Evolutionary conservation across 1,140 invertebrate species (phyloP).

Genomic region (Lepidurus apus): DNA sequence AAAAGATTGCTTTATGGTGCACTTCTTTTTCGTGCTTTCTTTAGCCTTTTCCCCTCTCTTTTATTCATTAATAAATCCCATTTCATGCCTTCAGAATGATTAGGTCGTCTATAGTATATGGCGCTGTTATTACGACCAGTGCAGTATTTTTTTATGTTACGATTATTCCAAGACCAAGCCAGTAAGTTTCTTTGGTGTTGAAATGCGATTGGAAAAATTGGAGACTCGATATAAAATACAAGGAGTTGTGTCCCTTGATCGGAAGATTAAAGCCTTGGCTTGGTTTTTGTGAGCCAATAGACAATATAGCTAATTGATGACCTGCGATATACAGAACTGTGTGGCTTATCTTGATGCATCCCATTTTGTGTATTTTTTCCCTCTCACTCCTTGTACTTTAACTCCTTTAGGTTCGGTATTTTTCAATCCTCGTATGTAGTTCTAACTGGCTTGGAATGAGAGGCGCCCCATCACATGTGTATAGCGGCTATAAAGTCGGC

Average conservation of each 20-base stretch:
- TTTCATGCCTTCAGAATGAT: neutral
- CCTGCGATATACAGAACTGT: neutral
- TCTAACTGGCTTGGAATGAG: neutral
- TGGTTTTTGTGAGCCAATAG: neutral
- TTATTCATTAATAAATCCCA: neutral
- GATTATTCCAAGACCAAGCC: neutral
- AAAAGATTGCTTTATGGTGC: constrained; percentile 2
- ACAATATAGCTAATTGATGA: constrained; percentile 9
- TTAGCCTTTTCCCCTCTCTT: neutral
- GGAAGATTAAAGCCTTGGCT: neutral
- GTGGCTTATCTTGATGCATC: constrained; percentile 10
- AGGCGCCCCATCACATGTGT: neutral
- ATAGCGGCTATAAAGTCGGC: constrained; percentile 18
- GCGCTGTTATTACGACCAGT: neutral
- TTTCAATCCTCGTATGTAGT: constrained; percentile 5
- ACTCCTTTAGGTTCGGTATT: neutral
- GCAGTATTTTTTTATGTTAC: too few relatives aligned
- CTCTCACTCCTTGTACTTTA: neutral
- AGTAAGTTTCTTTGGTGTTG: neutral
- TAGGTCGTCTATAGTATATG: neutral
- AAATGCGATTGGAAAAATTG: neutral
- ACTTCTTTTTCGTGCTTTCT: neutral
- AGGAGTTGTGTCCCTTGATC: constrained; percentile 8
- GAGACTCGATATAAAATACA: neutral
- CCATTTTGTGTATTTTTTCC: neutral